Evolutionary conservation across 2,113 vertebrate species (phyloP), one percentile per base, ranked within the genome.

Genomic region (Machaerirhynchus nigripectus): DNA sequence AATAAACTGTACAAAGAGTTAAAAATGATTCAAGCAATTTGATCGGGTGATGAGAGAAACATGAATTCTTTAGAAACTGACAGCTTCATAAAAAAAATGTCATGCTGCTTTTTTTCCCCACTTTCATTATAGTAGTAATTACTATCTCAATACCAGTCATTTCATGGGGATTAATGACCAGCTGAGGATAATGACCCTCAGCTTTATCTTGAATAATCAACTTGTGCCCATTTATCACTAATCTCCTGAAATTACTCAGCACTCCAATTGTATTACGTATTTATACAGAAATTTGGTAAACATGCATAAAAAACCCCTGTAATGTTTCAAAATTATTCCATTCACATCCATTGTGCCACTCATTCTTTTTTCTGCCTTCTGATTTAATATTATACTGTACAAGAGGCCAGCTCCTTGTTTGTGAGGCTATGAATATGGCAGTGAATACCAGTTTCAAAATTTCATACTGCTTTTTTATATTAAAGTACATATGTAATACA

Each of bases 121-220:
- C 67, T 95, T 95, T 93, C 74, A 93, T 95, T 96, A 80, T 96
- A 87, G 75, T 69, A 92, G 85, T 89, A 96, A 87, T 93, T 97
- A 86, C 94, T 96, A 57, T 89, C 79, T 94, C 89, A 75, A 70
- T 79, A 80, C 69, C 86, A 81, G 86, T 80, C 60, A 86, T 96
- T 92, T 96, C 93, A 89, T 94, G 81, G 85, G 64, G 77, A 89
- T 80, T 96, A 92, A 95, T 96, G 89, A 90, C 19, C 94, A 82
- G 69, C 74, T 96, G 76, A 73, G 83, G 83, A 96, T 96, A 97
- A 88, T 94, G 93, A 95, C 76, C 55, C 74, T 93, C 90, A 61
- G 70, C 69, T 96, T 75, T 97, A 74, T 89, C 79, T 77, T 57
- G 89, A 79, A 40, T 82, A 92, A 95, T 88, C 89, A 85, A n/a